phyloP scores from a whole-genome alignment of 2,113 vertebrate genomes.

The Ivindomyrus marchei region DNA sequence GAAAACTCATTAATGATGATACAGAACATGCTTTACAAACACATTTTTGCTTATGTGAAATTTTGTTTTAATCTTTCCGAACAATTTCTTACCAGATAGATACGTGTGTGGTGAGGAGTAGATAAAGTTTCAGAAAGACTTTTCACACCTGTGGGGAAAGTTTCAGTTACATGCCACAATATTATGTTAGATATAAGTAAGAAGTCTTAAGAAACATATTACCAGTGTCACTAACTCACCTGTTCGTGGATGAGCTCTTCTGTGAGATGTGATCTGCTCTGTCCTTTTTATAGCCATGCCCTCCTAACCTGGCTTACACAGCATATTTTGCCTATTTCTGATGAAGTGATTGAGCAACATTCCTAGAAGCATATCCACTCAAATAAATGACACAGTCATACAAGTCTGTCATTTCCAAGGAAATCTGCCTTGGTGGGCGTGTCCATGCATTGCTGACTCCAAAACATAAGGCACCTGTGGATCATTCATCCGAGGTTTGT shows the following conservation, averaged over 20 bases:
- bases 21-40: background rate
- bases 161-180: background rate
- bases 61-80: background rate
- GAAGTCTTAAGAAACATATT: background rate
- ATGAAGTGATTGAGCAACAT: background rate
- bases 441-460: too few relatives aligned
- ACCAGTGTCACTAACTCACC: background rate
- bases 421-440: too few relatives aligned
- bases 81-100: background rate
- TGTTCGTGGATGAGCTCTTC: background rate
- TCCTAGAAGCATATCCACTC: too few relatives aligned
- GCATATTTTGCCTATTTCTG: background rate
- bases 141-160: background rate
- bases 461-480: too few relatives aligned
- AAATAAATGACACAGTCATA: too few relatives aligned
- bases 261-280: background rate
- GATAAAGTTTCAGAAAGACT: background rate
- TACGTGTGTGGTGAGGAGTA: background rate
- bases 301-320: background rate
- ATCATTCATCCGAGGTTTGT: too few relatives aligned
- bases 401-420: too few relatives aligned
- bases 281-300: background rate
- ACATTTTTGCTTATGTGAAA: background rate
- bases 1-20: background rate
- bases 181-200: background rate